Conservation (phyloP, 1,140 invertebrate genomes). For the Drosophila mayri region DNA sequence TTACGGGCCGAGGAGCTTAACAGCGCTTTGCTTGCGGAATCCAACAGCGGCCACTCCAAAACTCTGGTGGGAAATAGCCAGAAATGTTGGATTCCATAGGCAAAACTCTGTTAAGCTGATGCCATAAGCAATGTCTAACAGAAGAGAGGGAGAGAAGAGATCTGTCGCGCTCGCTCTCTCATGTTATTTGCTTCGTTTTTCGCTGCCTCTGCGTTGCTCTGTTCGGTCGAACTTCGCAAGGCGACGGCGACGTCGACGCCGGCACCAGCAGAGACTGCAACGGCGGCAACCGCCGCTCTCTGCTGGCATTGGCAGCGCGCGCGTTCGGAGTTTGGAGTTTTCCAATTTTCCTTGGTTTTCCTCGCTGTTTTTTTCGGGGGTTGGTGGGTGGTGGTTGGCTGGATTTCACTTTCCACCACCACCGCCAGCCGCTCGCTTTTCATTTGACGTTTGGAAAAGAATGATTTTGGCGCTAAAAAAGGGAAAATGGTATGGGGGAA, state of each 20-base stretch:
- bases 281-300: conserved; percentile 15
- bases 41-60: too few relatives aligned
- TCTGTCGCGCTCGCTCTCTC: too few relatives aligned
- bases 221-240: not conserved
- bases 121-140: too few relatives aligned
- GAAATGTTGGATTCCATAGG: too few relatives aligned
- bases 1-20: too few relatives aligned
- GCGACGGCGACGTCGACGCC: conserved; percentile 20
- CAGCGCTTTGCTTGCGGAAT: too few relatives aligned
- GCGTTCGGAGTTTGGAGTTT: conserved; percentile 27
- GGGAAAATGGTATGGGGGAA: not conserved
- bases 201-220: conserved; percentile 5
- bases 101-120: too few relatives aligned
- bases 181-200: not conserved
- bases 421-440: conserved; percentile 66
- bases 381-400: conserved; percentile 73
- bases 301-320: conserved; percentile 39
- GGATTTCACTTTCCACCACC: conserved; percentile 78
- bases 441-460: conserved; percentile 67
- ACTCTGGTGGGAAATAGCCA: too few relatives aligned
- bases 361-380: conserved; percentile 23
- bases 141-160: too few relatives aligned
- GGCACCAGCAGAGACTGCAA: not conserved
- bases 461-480: conserved; percentile 65
- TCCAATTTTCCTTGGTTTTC: not conserved